Percentiles rank a stretch among this genome's conserved stretches.
phyloP scores from a whole-genome alignment of 2,888 invertebrate species.

The Hypomecis atomaria region DNA sequence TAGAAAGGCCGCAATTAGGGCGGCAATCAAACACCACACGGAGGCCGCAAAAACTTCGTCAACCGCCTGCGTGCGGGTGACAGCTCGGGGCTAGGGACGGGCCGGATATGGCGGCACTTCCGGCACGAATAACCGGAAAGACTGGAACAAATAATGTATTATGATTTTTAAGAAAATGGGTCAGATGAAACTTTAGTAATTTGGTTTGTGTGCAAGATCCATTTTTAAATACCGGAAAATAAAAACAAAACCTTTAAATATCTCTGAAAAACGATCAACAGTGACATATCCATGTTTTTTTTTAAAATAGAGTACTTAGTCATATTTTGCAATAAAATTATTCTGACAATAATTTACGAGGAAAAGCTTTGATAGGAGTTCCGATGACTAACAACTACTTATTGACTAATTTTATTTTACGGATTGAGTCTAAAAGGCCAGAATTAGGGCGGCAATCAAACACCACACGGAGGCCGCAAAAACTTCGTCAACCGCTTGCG shows the following conservation, averaged over 20 bases:
- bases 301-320: too few species aligned
- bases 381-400: too few species aligned
- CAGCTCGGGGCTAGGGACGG: conserved; percentile 28
- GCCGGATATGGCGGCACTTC: neutral
- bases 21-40: conserved; percentile 15
- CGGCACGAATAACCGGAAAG: neutral
- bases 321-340: too few species aligned
- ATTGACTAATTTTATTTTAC: neutral
- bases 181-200: neutral
- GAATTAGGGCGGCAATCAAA: conserved; percentile 16
- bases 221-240: too few species aligned
- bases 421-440: neutral
- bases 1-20: conserved; percentile 9
- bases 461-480: conserved; percentile 24
- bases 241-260: too few species aligned
- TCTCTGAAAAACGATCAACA: too few species aligned
- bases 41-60: conserved; percentile 36
- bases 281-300: too few species aligned
- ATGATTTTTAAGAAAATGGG: neutral
- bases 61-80: conserved; percentile 32
- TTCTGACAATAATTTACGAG: too few species aligned
- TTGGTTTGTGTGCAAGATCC: too few species aligned
- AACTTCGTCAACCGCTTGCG: conserved; percentile 35
- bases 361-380: too few species aligned
- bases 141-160: neutral